phyloP scores from a whole-genome alignment of 2,113 vertebrate species.

The Chloroceryle aenea region DNA sequence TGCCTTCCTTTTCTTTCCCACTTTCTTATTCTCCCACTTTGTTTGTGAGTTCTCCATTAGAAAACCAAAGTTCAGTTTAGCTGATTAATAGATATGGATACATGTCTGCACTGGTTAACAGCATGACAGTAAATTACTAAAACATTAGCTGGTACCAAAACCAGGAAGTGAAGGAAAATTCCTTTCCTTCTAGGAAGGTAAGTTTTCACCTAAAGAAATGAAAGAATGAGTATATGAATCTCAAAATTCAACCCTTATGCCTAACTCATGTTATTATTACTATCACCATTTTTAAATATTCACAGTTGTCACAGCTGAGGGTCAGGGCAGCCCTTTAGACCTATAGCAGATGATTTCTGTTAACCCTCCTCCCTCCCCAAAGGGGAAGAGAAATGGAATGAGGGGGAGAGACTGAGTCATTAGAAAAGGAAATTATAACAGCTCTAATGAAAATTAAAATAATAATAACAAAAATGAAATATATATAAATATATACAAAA shows the following conservation, averaged over 20 bases:
- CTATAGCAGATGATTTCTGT: too few relatives aligned
- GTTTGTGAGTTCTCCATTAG: neutral
- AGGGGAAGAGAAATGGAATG: too few relatives aligned
- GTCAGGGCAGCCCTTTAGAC: too few relatives aligned
- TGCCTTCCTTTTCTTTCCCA: neutral
- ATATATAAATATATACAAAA: too few relatives aligned
- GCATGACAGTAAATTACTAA: neutral
- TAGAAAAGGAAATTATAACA: too few relatives aligned
- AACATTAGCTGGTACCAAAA: neutral
- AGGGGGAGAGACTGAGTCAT: too few relatives aligned
- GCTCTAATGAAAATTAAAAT: too few relatives aligned
- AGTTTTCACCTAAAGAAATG: neutral
- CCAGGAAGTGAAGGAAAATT: neutral
- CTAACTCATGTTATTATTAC: neutral
- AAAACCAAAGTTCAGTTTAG: neutral
- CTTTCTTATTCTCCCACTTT: neutral
- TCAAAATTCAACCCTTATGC: neutral
- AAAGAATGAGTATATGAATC: neutral
- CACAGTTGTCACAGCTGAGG: too few relatives aligned
- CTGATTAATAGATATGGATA: neutral
- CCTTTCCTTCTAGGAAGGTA: neutral
- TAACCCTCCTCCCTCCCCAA: too few relatives aligned
- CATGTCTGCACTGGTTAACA: neutral
- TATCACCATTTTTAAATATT: neutral
- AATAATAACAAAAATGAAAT: too few relatives aligned